Evolutionary conservation across 1,140 invertebrate genomes (phyloP), one percentile per base, ranked within the genome.

Genomic region (Lutraria rhynchaena): DNA sequence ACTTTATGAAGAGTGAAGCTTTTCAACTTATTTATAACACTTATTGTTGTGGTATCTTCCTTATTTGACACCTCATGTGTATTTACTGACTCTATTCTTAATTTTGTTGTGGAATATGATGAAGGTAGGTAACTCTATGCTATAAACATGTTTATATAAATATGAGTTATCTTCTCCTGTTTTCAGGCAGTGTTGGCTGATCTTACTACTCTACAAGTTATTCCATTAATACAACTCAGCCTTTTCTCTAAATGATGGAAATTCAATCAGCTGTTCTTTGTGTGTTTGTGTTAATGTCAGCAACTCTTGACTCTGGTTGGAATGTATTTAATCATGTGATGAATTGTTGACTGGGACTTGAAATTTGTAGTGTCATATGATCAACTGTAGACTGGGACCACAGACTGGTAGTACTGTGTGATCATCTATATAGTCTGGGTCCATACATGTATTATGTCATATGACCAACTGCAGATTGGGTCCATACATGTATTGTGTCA

Each of bases 141-240:
- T 46, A 2, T 49, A 17, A 22, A 44, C 13, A 1, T 24, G 17
- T 9, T 1, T 1, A 3, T 65, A 1, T 35, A n/a, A n/a, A 19
- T 65, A 70, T 51, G 22, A 35, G 17, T 33, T 35, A 49, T 31
- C 27, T 41, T 33, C 55, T 11, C 55, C 22, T 9, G 84, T 81
- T 93, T 94, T 58, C 89, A 95, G 95, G 96, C 96, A 31, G 96
- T 98, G 31, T 91, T 98, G 33, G 96, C 97, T 7, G 97, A 98
- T 90, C 92, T 99, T 58, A 98, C 97, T 5, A 97, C 97, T 0
- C 94, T 99, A 29, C 95, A 96, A 86, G 96, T 98, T 0, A 95
- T 98, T 90, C 96, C 98, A 15, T 92, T 97, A 1, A 92, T 97
- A 44, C 96, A 97, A 74, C 83, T 92, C 15, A 88, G 84, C 22